phyloP scores from a whole-genome alignment of 1,140 invertebrate species.

The Chrysoperla carnea region DNA sequence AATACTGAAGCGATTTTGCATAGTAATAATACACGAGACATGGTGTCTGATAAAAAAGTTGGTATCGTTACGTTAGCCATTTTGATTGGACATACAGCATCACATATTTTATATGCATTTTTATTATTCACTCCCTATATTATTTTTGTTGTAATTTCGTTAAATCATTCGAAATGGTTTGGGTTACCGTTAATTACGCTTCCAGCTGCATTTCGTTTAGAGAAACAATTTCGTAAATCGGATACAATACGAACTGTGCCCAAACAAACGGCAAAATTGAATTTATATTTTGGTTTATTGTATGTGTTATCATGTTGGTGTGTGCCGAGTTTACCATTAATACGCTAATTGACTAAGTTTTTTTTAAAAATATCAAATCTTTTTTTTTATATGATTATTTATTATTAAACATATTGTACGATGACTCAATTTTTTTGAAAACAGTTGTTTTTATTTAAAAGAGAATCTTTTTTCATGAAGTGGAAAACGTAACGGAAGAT shows the following conservation, averaged over 20 bases:
- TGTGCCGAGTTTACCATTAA: conserved; percentile 34
- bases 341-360: conserved; percentile 3
- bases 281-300: conserved; percentile 78
- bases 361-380: too few relatives aligned
- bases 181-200: conserved; percentile 74
- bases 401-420: too few relatives aligned
- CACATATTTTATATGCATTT: conserved; percentile 79
- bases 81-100: conserved; percentile 76
- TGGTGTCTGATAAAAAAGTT: conserved; percentile 65
- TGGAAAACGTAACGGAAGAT: too few relatives aligned
- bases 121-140: conserved; percentile 85
- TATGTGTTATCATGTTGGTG: conserved; percentile 65
- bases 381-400: too few relatives aligned
- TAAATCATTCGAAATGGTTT: conserved; percentile 76
- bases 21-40: conserved; percentile 84
- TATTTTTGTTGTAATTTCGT: conserved; percentile 63
- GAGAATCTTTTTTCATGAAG: too few relatives aligned
- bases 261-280: conserved; percentile 73
- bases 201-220: conserved; percentile 73
- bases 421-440: too few relatives aligned
- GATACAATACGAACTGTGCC: conserved; percentile 66
- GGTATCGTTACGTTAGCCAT: conserved; percentile 88
- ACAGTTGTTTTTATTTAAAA: too few relatives aligned
- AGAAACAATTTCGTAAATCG: conserved; percentile 68
- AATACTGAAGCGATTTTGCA: conserved; percentile 92